Evolutionary conservation across 2,888 invertebrate species (phyloP), one percentile per base, ranked within the genome.

Genomic region (Drosophila sordidula): DNA sequence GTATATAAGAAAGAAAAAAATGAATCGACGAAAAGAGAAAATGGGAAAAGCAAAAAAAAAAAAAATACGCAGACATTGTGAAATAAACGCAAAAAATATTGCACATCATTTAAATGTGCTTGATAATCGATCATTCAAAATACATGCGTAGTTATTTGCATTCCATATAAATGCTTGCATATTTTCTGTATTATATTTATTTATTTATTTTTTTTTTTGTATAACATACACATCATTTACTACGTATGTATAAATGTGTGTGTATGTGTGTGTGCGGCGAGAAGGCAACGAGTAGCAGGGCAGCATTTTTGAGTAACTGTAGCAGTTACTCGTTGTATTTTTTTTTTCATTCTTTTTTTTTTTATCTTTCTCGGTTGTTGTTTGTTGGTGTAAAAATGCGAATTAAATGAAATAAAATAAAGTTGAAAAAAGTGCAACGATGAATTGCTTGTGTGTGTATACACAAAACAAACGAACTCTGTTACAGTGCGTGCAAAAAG

Each of bases 61-160:
- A 74, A 82, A 87, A 81, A 83, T 74, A 82, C 79, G 76, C 83
- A 87, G 86, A 79, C 65, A 80, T 71, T 88, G 87, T 84, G 87
- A 80, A 84, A 86, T 71, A 72, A 52, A 77, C 61, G 57, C 58
- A 58, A 73, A 77, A 67, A 63, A 70, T 74, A 58, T 76, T 65
- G 69, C 57, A 62, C 46, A 49, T 49, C 12, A 4, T 34, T 34
- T 3, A 34, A 34, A 12, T 34, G 34, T 34, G 34, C 12, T 34
- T 34, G 34, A 34, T 12, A 57, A 72, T 54, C 22, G 51, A 56
- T 75, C 70, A 73, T 73, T 62, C 25, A 54, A 52, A 63, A 70
- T 70, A 79, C 70, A 82, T 78, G 64, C 67, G 67, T 78, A 79
- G 69, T 59, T 68, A 68, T 44, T 68, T 78, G 52, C 70, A 64